These are phyloP conservation scores for Nibea coibor DNA, from an alignment of 2,113 vertebrate species.

Conservation along the genomic window DNA sequence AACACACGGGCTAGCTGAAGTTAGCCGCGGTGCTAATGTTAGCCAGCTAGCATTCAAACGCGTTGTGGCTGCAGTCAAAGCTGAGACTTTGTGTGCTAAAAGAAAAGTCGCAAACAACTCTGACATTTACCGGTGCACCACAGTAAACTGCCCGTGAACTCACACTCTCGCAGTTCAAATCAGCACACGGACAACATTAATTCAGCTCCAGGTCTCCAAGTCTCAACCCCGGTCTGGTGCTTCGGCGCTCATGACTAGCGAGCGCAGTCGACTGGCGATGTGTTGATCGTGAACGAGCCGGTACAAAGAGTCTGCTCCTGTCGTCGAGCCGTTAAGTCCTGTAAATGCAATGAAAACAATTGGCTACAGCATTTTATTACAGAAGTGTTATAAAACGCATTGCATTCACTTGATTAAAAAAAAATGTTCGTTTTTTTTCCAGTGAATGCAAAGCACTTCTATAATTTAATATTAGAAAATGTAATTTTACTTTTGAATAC, in stretches of 20 bases:
- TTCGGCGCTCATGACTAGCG: conserved; percentile 14
- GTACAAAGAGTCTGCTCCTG: no score
- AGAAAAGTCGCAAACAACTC: background rate
- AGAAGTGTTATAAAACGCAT: no score
- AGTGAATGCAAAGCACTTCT: no score
- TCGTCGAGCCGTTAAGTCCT: no score
- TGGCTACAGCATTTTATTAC: no score
- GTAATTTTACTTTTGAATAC: no score
- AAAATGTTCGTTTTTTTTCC: no score
- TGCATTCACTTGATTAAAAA: no score
- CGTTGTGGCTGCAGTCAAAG: background rate
- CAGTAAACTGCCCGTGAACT: background rate
- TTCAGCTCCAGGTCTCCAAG: background rate
- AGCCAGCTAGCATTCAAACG: conserved; percentile 40
- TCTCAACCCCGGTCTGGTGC: conserved; percentile 1
- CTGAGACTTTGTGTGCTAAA: background rate
- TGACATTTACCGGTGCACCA: accelerated
- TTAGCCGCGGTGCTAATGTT: conserved; percentile 60
- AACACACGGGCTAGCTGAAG: conserved; percentile 28
- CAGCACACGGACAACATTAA: background rate
- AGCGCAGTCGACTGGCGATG: no score
- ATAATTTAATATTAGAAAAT: no score
- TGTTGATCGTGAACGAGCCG: no score
- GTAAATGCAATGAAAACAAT: no score
- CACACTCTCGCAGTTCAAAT: background rate